Evolutionary conservation across 2,113 vertebrate genomes (phyloP).

Genomic region (Rutilus rutilus): DNA sequence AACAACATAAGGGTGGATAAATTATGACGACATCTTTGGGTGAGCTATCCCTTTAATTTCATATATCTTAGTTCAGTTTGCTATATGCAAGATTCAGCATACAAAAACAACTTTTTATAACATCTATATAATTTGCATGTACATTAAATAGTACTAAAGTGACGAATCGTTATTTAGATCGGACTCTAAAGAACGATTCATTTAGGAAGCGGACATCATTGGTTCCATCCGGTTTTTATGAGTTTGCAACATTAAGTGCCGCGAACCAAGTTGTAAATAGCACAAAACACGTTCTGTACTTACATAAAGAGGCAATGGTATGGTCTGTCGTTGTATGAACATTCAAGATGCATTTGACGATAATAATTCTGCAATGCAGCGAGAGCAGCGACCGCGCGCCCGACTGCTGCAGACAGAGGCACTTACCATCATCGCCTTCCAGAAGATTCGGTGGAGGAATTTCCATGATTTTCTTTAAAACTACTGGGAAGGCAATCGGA

Average conservation of each 20-base stretch:
- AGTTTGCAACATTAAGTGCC: neutral
- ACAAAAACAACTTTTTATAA: neutral
- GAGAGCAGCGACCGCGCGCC: too few species aligned
- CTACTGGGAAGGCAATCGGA: conserved; percentile 79
- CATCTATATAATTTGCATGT: neutral
- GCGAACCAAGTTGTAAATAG: neutral
- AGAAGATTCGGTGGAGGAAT: conserved; percentile 81
- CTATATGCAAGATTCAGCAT: neutral
- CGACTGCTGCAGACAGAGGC: neutral
- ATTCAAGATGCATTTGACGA: neutral
- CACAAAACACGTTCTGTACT: neutral
- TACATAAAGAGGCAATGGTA: neutral
- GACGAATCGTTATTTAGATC: neutral
- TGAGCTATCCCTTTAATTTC: too few species aligned
- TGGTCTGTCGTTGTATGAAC: neutral
- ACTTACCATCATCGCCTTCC: conserved; percentile 74
- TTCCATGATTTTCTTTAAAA: conserved; percentile 90
- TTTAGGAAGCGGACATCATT: neutral
- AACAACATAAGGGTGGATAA: too few species aligned
- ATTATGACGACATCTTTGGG: too few species aligned
- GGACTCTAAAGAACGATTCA: neutral
- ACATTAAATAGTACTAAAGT: neutral
- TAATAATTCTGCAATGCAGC: neutral
- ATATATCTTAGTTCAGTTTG: neutral
- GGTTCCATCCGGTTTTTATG: neutral